phyloP scores from a whole-genome alignment of 2,113 vertebrate species.

The Clarias magur region DNA sequence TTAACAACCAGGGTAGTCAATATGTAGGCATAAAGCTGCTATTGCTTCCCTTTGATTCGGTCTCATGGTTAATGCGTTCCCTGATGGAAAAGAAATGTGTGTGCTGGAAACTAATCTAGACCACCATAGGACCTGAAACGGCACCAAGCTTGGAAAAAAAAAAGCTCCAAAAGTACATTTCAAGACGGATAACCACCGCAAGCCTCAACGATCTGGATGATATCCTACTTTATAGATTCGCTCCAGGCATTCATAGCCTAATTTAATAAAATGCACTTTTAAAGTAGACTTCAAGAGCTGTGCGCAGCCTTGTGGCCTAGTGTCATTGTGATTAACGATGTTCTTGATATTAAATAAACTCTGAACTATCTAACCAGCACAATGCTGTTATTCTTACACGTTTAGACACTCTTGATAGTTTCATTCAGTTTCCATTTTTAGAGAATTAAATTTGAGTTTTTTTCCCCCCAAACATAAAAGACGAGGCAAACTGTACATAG shows the following conservation, averaged over 20 bases:
- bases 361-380: not conserved
- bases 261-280: constrained; percentile 5
- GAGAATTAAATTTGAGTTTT: too few species aligned
- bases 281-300: not conserved
- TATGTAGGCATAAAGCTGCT: not conserved
- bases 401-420: not conserved
- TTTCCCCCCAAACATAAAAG: not conserved
- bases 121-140: constrained; percentile 15
- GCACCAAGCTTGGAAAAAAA: constrained; percentile 12
- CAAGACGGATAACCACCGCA: constrained; percentile 24
- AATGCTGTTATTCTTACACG: not conserved
- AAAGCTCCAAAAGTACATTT: constrained; percentile 18
- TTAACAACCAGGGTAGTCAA: constrained; percentile 38
- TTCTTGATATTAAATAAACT: not conserved
- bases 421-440: not conserved
- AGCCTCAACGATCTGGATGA: constrained; percentile 28
- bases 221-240: not conserved
- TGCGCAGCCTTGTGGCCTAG: not conserved
- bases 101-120: constrained; percentile 17
- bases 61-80: constrained; percentile 22
- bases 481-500: not conserved
- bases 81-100: constrained; percentile 20
- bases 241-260: not conserved
- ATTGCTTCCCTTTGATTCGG: not conserved
- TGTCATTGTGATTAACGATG: not conserved